phyloP scores from a whole-genome alignment of 1,140 invertebrate species.

The Leptonema lineaticorne region DNA sequence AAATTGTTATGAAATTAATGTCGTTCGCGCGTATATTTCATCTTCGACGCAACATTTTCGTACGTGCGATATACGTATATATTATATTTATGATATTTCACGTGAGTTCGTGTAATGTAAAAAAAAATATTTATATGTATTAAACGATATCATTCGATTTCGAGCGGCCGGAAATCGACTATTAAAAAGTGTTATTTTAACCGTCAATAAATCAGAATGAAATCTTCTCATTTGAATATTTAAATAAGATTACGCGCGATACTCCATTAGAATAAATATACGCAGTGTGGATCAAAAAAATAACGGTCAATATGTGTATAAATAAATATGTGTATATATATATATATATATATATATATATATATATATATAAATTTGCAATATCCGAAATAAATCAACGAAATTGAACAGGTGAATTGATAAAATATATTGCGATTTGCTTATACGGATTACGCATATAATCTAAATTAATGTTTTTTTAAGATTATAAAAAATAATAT shows the following conservation, averaged over 20 bases:
- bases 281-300: too few relatives aligned
- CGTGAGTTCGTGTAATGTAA: not conserved
- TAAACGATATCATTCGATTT: too few relatives aligned
- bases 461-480: too few relatives aligned
- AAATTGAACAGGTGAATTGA: too few relatives aligned
- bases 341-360: too few relatives aligned
- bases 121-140: not conserved
- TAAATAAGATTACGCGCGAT: constrained; percentile 8
- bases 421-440: too few relatives aligned
- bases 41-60: not conserved
- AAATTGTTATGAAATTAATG: constrained; percentile 24
- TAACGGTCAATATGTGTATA: constrained; percentile 5
- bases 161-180: constrained; percentile 6
- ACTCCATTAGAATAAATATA: constrained; percentile 14
- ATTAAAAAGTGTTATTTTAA: constrained; percentile 11
- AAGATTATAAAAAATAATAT: too few relatives aligned
- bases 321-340: too few relatives aligned
- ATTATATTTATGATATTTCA: not conserved
- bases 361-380: too few relatives aligned
- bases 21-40: constrained; percentile 17
- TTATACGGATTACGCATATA: too few relatives aligned
- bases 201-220: constrained; percentile 2
- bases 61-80: not conserved
- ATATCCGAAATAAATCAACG: too few relatives aligned
- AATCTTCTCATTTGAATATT: constrained; percentile 1